Evolutionary conservation across 2,888 invertebrate genomes (phyloP).

Genomic region (Cyrtodaria siliqua): DNA sequence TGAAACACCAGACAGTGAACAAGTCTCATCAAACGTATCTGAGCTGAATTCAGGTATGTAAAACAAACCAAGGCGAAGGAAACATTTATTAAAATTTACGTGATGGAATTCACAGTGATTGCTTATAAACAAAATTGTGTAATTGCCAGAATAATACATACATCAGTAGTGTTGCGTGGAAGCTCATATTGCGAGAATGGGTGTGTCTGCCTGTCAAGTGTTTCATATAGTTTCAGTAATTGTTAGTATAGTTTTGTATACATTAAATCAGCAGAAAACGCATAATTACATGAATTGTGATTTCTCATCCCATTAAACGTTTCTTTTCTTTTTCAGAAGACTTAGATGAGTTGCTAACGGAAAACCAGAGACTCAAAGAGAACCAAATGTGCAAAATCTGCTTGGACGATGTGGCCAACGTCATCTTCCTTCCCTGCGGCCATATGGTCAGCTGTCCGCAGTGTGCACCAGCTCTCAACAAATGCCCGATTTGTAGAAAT

Average conservation of each 20-base stretch:
- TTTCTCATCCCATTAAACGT: not conserved
- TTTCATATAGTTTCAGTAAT: too few relatives aligned
- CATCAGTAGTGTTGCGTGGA: too few relatives aligned
- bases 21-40: not conserved
- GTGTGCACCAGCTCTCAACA: conserved; percentile 55
- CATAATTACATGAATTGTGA: not conserved
- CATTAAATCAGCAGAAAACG: not conserved
- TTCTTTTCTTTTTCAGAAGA: conserved; percentile 39
- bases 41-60: not conserved
- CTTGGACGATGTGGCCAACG: conserved; percentile 35
- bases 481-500: conserved; percentile 54
- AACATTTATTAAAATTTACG: too few relatives aligned
- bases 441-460: conserved; percentile 55
- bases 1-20: too few relatives aligned
- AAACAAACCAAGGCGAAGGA: too few relatives aligned
- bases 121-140: too few relatives aligned
- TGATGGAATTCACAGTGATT: too few relatives aligned
- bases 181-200: too few relatives aligned
- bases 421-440: conserved; percentile 57
- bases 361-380: conserved; percentile 50
- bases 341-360: conserved; percentile 28
- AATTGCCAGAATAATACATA: too few relatives aligned
- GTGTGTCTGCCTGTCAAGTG: too few relatives aligned
- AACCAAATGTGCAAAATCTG: conserved; percentile 47
- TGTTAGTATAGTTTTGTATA: not conserved